Percentiles rank a stretch among this genome's conserved stretches.
Conservation (phyloP, 2,113 vertebrate genomes). For the Phrynosoma blainvillii region DNA sequence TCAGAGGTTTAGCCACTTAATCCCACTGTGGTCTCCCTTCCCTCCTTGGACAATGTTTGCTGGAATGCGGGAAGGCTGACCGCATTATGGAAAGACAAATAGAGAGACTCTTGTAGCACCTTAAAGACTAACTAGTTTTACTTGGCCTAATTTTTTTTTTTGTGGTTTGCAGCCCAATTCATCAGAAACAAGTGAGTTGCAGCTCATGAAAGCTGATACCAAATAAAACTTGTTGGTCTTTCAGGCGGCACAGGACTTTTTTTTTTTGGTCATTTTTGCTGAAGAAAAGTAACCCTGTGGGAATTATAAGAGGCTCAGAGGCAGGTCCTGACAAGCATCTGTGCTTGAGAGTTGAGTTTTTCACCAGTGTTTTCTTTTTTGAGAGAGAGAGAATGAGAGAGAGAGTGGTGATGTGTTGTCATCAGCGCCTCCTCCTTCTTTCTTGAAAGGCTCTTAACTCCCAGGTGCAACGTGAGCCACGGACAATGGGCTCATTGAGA, state of each 20-base stretch:
- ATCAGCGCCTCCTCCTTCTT: background rate
- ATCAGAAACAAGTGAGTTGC: too few relatives aligned
- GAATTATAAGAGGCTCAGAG: too few relatives aligned
- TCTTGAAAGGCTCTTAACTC: background rate
- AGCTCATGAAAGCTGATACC: background rate
- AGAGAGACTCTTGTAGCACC: background rate
- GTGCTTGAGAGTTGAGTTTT: background rate
- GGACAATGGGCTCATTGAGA: constrained; percentile 16
- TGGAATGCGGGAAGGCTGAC: too few relatives aligned
- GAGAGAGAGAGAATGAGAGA: background rate
- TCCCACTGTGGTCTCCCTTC: too few relatives aligned
- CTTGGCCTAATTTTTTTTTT: background rate
- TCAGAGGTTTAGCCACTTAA: too few relatives aligned
- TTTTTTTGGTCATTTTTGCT: background rate
- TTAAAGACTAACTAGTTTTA: background rate
- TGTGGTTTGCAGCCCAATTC: too few relatives aligned
- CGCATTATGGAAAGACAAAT: too few relatives aligned
- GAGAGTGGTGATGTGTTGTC: background rate
- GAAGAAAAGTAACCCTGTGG: too few relatives aligned
- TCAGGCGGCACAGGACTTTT: background rate
- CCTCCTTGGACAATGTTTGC: too few relatives aligned
- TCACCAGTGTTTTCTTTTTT: background rate
- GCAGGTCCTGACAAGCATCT: background rate
- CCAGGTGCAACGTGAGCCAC: background rate
- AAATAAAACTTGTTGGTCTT: background rate